phyloP scores from a whole-genome alignment of 2,888 invertebrate species.

The Cryptocephalus moraei region DNA sequence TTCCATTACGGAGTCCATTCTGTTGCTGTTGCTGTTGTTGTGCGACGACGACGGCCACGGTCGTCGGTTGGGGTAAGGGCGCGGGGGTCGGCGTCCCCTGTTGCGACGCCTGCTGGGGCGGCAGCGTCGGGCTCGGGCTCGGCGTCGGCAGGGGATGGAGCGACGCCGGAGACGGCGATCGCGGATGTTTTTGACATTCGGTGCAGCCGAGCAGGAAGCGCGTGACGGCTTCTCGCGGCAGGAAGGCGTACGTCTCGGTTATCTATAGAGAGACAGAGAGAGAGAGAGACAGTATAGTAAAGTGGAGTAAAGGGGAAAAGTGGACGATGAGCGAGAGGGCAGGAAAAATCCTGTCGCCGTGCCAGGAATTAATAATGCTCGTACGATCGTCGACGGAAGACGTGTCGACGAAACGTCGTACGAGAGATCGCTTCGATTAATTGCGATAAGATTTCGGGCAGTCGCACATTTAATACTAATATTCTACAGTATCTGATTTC shows the following conservation, averaged over 20 bases:
- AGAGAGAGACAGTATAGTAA: too few relatives aligned
- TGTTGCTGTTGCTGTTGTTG: conserved; percentile 6
- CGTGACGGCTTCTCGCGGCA: conserved; percentile 93
- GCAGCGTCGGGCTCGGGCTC: conserved; percentile 31
- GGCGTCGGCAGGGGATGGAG: conserved; percentile 32
- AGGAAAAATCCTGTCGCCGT: too few relatives aligned
- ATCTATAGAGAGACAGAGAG: conserved; percentile 59
- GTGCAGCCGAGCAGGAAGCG: conserved; percentile 90
- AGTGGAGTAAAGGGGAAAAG: too few relatives aligned
- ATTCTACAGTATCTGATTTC: too few relatives aligned
- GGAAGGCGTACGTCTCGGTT: conserved; percentile 90
- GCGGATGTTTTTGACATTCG: conserved; percentile 77
- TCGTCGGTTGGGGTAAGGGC: conserved; percentile 6
- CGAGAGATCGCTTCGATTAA: too few relatives aligned
- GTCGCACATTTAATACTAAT: too few relatives aligned
- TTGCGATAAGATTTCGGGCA: too few relatives aligned
- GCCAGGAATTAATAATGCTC: too few relatives aligned
- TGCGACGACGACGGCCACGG: conserved; percentile 11
- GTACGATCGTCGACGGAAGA: too few relatives aligned
- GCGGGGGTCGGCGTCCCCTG: conserved; percentile 12
- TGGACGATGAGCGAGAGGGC: too few relatives aligned
- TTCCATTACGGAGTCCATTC: too few relatives aligned
- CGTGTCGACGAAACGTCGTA: too few relatives aligned
- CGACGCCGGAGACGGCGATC: conserved; percentile 43
- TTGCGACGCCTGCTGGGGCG: conserved; percentile 12